phyloP scores from a whole-genome alignment of 2,888 invertebrate genomes.

The Zeuzera pyrina region DNA sequence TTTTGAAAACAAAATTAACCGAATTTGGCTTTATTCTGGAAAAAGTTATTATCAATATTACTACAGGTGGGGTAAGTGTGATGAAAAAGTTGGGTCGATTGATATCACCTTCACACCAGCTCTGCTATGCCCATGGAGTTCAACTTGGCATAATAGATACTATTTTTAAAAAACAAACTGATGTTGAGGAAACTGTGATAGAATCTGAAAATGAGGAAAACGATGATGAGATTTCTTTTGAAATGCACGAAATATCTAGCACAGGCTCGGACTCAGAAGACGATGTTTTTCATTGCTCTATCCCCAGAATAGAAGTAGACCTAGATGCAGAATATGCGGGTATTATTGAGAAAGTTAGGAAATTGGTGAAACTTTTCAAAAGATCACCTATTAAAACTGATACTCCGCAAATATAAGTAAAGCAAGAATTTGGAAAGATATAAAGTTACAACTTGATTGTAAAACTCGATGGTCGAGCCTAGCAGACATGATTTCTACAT shows the following conservation, averaged over 20 bases:
- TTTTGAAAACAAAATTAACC: slow-evolving; percentile 18
- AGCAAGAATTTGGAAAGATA: neutral
- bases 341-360: slow-evolving; percentile 14
- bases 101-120: slow-evolving; percentile 19
- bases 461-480: slow-evolving; percentile 13
- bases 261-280: too few species aligned
- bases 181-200: too few species aligned
- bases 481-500: slow-evolving; percentile 11
- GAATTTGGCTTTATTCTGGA: slow-evolving; percentile 19
- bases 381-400: slow-evolving; percentile 12
- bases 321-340: slow-evolving; percentile 9
- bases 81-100: slow-evolving; percentile 23
- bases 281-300: too few species aligned
- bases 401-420: slow-evolving; percentile 9
- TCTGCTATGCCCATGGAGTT: too few species aligned
- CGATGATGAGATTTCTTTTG: too few species aligned
- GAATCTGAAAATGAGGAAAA: too few species aligned
- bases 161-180: slow-evolving; percentile 14
- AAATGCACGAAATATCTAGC: too few species aligned
- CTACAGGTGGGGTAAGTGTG: slow-evolving; percentile 23
- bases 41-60: slow-evolving; percentile 20
- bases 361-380: slow-evolving; percentile 8
- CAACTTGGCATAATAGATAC: too few species aligned
- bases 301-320: slow-evolving; percentile 10
- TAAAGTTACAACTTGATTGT: slow-evolving; percentile 9